Base-by-base conservation (phyloP, 2,113 vertebrate species). In the Clarias gariepinus region DNA sequence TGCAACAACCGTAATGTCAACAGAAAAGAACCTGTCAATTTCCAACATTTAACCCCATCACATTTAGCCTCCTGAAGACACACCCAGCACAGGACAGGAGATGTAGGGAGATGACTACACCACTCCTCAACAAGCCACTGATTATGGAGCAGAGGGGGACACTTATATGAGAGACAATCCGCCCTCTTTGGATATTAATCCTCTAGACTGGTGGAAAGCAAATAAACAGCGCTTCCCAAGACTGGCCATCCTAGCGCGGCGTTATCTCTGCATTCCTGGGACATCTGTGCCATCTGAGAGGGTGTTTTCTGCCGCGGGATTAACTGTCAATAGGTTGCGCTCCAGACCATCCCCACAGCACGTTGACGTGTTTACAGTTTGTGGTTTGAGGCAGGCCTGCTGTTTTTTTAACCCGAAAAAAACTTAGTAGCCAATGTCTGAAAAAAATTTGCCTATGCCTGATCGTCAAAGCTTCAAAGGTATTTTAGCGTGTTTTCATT, bases 1-100 rank as follows among this genome's bases (percentile, higher is more conserved):
- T 91, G 92, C 91, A 8, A 92, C 90, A 3, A 91, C 92, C 0
- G 90, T 91, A 57, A 92, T 92, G 82, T 92, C 91, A 36, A 90
- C 92, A 3, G 91, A 94, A 47, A 90, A 89, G 0, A 90, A 93
- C 3, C 90, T 90, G 52, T 93, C 91, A 57, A 92, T 93, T 85
- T 94, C 92, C 8, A 94, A 93, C 88, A 92, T 92, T 66, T 92
- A 93, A 93, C 81, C 93, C 91, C 3, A 92, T 94, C 86, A 91
- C 92, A 0, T 94, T 93, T 85, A 91, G 92, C 74, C 92, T 94
- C 81, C 89, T 93, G 82, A 90, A 36, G 33, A 92, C 57, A 91
- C 92, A 92, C 83, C 92, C 92, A n/a, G n/a, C n/a, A n/a, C n/a
- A n/a, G n/a, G n/a, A n/a, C n/a, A n/a, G n/a, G n/a, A n/a, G 61